Evolutionary conservation across 1,140 invertebrate genomes (phyloP).

Genomic region (Drosophila subobscura): DNA sequence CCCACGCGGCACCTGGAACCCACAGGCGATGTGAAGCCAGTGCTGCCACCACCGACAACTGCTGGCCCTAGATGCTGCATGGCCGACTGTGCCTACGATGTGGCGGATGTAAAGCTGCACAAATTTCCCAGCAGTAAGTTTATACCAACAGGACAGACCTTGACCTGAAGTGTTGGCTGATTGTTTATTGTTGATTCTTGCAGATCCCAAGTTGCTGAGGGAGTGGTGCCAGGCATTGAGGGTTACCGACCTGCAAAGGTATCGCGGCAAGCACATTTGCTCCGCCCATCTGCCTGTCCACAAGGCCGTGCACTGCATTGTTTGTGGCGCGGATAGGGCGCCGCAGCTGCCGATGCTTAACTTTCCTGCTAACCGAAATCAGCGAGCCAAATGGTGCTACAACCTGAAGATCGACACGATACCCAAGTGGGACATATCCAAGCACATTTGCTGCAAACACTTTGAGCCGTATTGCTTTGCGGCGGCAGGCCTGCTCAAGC

Average conservation of each 20-base stretch:
- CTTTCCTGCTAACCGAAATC: conserved; percentile 65
- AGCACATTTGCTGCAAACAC: conserved; percentile 64
- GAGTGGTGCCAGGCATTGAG: conserved; percentile 59
- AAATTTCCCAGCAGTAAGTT: conserved; percentile 63
- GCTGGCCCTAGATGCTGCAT: conserved; percentile 48
- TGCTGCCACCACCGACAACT: too few species aligned
- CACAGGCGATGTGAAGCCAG: not conserved
- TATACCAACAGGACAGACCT: not conserved
- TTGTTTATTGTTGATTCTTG: not conserved
- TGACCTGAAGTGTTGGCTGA: not conserved
- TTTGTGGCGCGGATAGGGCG: conserved; percentile 50
- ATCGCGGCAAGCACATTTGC: conserved; percentile 55
- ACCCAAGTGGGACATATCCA: conserved; percentile 66
- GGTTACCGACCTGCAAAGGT: conserved; percentile 42
- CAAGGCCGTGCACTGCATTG: conserved; percentile 36
- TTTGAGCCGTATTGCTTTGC: conserved; percentile 62
- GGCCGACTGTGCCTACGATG: conserved; percentile 40
- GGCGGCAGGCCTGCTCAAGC: conserved; percentile 37
- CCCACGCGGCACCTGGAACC: conserved; percentile 55
- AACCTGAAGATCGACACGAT: conserved; percentile 70
- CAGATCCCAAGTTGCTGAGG: conserved; percentile 48
- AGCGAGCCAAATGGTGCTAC: conserved; percentile 69
- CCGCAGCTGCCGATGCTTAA: conserved; percentile 52
- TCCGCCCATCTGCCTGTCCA: conserved; percentile 49
- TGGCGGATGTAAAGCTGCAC: conserved; percentile 33